These are phyloP conservation scores for Scaptomyza parva DNA, from an alignment of 2,888 invertebrate species.

Conservation along the genomic window DNA sequence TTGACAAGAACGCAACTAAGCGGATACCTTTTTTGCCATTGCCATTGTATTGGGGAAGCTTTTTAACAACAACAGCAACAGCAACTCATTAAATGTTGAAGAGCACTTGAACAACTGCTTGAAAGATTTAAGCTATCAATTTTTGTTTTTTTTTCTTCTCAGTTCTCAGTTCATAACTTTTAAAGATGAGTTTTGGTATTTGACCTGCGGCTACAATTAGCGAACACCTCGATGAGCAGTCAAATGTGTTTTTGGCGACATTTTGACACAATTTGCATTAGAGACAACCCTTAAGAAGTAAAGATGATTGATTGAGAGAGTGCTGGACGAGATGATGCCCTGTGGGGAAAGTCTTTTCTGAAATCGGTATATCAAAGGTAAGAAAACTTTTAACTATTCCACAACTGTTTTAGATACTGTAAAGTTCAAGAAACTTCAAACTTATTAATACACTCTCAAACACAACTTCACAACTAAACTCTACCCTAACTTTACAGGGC, in stretches of 20 bases:
- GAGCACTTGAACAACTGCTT: slow-evolving; percentile 68
- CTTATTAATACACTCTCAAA: too few relatives aligned
- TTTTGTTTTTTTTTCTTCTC: slow-evolving; percentile 11
- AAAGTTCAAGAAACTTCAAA: too few relatives aligned
- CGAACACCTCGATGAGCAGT: slow-evolving; percentile 61
- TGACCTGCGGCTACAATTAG: slow-evolving; percentile 62
- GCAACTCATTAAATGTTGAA: slow-evolving; percentile 69
- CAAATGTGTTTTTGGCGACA: slow-evolving; percentile 39
- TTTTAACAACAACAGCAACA: slow-evolving; percentile 45
- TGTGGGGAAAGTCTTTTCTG: neutral
- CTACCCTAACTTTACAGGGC: neutral
- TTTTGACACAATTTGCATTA: slow-evolving; percentile 50
- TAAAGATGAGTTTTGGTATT: slow-evolving; percentile 25
- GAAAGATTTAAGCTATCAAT: slow-evolving; percentile 15
- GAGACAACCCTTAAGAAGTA: neutral
- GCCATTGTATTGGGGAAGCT: slow-evolving; percentile 3
- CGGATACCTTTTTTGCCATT: slow-evolving; percentile 13
- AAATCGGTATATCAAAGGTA: too few relatives aligned
- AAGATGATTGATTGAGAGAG: neutral
- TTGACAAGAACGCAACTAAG: slow-evolving; percentile 48
- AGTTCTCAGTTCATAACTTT: slow-evolving; percentile 27
- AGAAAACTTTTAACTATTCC: too few relatives aligned
- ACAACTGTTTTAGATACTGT: neutral
- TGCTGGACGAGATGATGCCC: neutral
- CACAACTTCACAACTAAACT: neutral